Conservation (phyloP, 2,113 vertebrate genomes). For the Oncorhynchus masou region DNA sequence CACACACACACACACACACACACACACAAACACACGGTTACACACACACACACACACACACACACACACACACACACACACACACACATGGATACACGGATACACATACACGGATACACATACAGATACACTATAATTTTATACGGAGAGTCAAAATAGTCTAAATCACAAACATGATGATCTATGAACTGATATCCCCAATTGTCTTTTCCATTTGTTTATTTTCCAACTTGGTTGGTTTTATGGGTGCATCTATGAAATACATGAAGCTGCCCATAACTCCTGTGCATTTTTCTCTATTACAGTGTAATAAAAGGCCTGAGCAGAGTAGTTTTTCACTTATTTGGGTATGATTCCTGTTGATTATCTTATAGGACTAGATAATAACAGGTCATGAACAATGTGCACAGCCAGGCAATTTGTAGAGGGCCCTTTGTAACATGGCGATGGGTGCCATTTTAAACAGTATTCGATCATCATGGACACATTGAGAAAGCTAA, state of each 20-base stretch:
- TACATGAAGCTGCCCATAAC: neutral
- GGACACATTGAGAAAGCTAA: neutral
- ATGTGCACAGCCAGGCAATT: neutral
- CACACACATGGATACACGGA: too few relatives aligned
- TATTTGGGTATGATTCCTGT: neutral
- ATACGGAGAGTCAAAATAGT: neutral
- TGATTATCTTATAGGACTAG: neutral
- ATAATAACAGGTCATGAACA: neutral
- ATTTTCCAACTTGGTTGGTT: neutral
- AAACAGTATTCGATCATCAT: neutral
- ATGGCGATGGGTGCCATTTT: neutral
- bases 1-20: too few relatives aligned
- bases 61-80: too few relatives aligned
- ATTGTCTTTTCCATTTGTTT: too few relatives aligned
- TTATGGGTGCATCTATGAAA: neutral
- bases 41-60: neutral
- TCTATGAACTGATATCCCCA: neutral
- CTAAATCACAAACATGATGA: neutral
- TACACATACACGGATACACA: conserved; percentile 13
- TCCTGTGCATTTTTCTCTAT: neutral
- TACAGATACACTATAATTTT: neutral
- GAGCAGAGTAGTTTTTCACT: neutral
- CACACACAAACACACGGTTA: too few relatives aligned
- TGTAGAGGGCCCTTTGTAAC: neutral
- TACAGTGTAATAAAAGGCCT: neutral